Conservation (phyloP, 2,797 vertebrate species). For the Salmo trutta region DNA sequence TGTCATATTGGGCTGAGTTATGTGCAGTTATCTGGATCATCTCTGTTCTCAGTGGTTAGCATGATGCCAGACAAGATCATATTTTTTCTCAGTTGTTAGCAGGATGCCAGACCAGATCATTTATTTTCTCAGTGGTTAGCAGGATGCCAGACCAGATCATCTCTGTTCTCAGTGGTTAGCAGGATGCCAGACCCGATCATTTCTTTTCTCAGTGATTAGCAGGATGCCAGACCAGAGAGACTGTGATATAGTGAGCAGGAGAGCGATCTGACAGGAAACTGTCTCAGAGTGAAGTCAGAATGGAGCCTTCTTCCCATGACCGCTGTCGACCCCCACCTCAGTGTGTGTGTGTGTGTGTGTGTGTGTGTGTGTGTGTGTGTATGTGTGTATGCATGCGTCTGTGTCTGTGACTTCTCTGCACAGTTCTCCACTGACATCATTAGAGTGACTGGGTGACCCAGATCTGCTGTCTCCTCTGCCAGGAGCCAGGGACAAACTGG, state of each 20-base stretch:
- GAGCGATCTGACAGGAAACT: slow-evolving; percentile 64
- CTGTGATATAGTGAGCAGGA: neutral
- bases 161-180: no score
- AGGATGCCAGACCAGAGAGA: neutral
- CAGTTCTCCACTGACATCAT: neutral
- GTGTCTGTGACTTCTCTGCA: neutral
- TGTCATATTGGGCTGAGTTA: neutral
- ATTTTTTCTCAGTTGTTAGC: no score
- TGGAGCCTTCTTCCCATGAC: slow-evolving; percentile 64
- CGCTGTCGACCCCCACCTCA: slow-evolving; percentile 28
- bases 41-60: neutral
- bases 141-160: no score
- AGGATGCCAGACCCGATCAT: no score
- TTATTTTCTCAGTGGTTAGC: no score
- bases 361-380: slow-evolving; percentile 14
- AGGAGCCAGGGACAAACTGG: no score
- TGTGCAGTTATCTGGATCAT: neutral
- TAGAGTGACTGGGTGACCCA: slow-evolving; percentile 4
- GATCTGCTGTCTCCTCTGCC: no score
- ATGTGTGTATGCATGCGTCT: neutral
- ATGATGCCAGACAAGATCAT: no score
- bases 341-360: slow-evolving; percentile 8
- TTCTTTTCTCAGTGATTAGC: neutral
- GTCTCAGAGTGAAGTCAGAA: slow-evolving; percentile 42
- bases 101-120: no score